Evolutionary conservation across 1,140 invertebrate genomes (phyloP).

Genomic region (Euglossa dilemma): DNA sequence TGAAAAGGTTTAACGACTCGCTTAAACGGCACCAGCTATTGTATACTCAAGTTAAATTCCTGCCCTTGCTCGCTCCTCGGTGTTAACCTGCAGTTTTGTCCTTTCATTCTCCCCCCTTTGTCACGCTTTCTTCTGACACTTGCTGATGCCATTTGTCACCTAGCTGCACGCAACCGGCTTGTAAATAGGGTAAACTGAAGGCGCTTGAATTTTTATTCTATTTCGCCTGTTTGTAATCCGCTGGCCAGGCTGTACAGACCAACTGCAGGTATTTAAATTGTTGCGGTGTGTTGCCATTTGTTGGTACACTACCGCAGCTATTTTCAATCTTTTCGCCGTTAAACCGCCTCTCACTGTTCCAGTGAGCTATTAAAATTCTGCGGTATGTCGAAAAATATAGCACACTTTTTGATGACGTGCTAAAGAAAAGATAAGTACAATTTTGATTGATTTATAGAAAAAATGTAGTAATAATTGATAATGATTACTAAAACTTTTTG

Average conservation of each 20-base stretch:
- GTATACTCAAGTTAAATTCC: neutral
- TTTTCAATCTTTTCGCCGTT: too few species aligned
- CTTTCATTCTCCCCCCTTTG: slow-evolving; percentile 11
- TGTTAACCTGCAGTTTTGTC: neutral
- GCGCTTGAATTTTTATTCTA: slow-evolving; percentile 39
- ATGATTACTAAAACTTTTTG: too few species aligned
- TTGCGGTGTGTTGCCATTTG: neutral
- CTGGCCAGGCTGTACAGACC: neutral
- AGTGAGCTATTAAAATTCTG: too few species aligned
- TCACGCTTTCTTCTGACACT: slow-evolving; percentile 1
- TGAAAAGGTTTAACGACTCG: slow-evolving; percentile 6
- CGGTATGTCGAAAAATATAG: too few species aligned
- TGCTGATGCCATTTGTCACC: slow-evolving; percentile 10
- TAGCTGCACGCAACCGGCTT: neutral
- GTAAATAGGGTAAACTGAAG: slow-evolving; percentile 57
- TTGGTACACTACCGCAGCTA: too few species aligned
- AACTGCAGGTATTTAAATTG: neutral
- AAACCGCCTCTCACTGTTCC: too few species aligned
- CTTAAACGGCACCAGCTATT: neutral
- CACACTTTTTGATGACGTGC: too few species aligned
- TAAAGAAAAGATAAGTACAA: too few species aligned
- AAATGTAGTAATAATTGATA: too few species aligned
- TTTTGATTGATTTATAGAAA: too few species aligned
- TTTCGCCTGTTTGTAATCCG: neutral
- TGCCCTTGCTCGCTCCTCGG: neutral